Evolutionary conservation across 2,888 invertebrate genomes (phyloP).

Genomic region (Drosophila antonietae): DNA sequence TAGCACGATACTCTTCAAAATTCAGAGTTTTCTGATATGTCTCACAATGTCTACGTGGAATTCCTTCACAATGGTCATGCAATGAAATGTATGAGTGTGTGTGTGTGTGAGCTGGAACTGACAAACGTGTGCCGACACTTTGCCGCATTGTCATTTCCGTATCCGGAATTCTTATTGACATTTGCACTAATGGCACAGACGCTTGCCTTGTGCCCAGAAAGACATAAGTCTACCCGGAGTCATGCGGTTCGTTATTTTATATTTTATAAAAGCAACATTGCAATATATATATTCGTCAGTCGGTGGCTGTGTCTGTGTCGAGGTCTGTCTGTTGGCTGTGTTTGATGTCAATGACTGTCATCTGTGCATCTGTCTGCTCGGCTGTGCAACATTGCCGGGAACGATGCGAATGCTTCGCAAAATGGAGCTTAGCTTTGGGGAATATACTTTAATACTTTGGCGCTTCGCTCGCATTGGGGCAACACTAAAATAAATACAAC

Average conservation of each 20-base stretch:
- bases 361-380: constrained; percentile 3
- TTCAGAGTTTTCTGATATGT: constrained; percentile 62
- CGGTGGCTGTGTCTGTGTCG: constrained; percentile 4
- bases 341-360: neutral
- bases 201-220: constrained; percentile 17
- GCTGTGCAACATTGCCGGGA: constrained; percentile 3
- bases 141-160: constrained; percentile 28
- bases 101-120: constrained; percentile 1
- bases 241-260: constrained; percentile 16
- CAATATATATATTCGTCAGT: constrained; percentile 25
- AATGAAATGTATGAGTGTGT: neutral
- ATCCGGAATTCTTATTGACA: constrained; percentile 51
- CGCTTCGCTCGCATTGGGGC: constrained; percentile 13
- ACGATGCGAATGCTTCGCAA: constrained; percentile 41
- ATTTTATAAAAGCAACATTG: constrained; percentile 47
- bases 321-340: neutral
- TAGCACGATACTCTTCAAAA: constrained; percentile 24
- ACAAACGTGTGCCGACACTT: constrained; percentile 27
- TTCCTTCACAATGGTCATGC: neutral
- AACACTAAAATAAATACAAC: constrained; percentile 5
- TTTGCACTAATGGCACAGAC: constrained; percentile 57
- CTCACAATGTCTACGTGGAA: constrained; percentile 11
- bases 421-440: constrained; percentile 35
- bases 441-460: constrained; percentile 35
- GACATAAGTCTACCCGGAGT: constrained; percentile 8